A percentile compares a stretch with the other conserved stretches of the same genome.
These are phyloP conservation scores for Drosophila cyrtoloma DNA, from an alignment of 2,888 invertebrate species.

Conservation along the genomic window DNA sequence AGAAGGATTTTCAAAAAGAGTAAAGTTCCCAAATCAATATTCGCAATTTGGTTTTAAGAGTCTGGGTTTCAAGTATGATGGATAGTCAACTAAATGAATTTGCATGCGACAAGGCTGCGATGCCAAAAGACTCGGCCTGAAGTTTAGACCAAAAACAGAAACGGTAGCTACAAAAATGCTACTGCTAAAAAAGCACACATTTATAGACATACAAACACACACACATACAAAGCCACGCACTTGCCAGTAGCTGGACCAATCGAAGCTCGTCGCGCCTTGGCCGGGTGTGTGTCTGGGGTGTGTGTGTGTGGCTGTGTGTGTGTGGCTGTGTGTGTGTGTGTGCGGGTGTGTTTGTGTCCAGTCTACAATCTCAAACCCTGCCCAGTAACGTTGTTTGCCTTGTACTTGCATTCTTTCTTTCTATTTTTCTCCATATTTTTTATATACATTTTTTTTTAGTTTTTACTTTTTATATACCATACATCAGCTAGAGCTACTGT, in stretches of 20 bases:
- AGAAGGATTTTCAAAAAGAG: neutral
- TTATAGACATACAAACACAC: conserved; percentile 25
- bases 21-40: neutral
- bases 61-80: conserved; percentile 49
- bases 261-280: conserved; percentile 70
- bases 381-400: conserved; percentile 60
- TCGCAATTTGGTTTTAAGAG: neutral
- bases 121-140: conserved; percentile 66
- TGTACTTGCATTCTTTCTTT: conserved; percentile 71
- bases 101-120: conserved; percentile 69
- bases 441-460: conserved; percentile 66
- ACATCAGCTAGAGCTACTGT: conserved; percentile 46
- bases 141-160: conserved; percentile 38
- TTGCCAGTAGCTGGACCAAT: conserved; percentile 67
- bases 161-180: conserved; percentile 43
- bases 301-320: conserved; percentile 7
- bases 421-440: conserved; percentile 32
- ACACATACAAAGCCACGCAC: conserved; percentile 53
- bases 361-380: conserved; percentile 32
- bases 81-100: conserved; percentile 71
- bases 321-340: conserved; percentile 4
- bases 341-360: conserved; percentile 25
- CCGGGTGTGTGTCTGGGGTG: conserved; percentile 1
- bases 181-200: conserved; percentile 30
- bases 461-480: conserved; percentile 51